Conservation (phyloP, 2,888 invertebrate species). For the Synanthedon tipuliformis region DNA sequence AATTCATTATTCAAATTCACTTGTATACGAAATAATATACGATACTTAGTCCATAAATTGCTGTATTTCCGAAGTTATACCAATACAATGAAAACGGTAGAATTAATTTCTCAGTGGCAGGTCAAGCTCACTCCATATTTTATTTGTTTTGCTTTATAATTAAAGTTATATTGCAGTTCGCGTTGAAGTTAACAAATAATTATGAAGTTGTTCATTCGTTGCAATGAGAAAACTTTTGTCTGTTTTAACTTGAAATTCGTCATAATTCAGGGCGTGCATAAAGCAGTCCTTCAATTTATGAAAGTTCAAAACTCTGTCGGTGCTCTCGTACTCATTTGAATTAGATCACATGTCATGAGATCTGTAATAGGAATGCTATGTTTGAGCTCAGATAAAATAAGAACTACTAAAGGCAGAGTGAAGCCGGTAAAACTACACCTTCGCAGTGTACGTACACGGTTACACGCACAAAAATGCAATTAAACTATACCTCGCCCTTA, state of each 20-base stretch:
- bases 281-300: background rate
- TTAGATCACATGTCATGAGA: too few relatives aligned
- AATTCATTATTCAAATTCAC: too few relatives aligned
- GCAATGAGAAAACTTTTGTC: constrained; percentile 50
- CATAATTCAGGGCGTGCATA: background rate
- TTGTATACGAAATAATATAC: too few relatives aligned
- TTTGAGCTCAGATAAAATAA: too few relatives aligned
- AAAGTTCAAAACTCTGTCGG: background rate
- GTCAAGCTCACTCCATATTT: constrained; percentile 40
- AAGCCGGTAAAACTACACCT: too few relatives aligned
- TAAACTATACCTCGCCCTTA: too few relatives aligned
- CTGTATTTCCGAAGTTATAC: too few relatives aligned
- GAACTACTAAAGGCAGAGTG: too few relatives aligned
- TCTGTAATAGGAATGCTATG: too few relatives aligned
- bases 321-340: background rate
- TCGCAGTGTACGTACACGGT: too few relatives aligned
- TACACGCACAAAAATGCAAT: too few relatives aligned
- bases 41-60: too few relatives aligned
- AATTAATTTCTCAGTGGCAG: constrained; percentile 27
- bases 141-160: constrained; percentile 48
- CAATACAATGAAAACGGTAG: background rate
- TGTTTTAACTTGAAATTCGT: constrained; percentile 1
- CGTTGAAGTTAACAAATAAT: constrained; percentile 48
- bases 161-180: constrained; percentile 38
- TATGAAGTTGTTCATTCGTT: constrained; percentile 44